Base-by-base conservation (phyloP, 2,888 invertebrate genomes). In the Hofmannophila pseudospretella region DNA sequence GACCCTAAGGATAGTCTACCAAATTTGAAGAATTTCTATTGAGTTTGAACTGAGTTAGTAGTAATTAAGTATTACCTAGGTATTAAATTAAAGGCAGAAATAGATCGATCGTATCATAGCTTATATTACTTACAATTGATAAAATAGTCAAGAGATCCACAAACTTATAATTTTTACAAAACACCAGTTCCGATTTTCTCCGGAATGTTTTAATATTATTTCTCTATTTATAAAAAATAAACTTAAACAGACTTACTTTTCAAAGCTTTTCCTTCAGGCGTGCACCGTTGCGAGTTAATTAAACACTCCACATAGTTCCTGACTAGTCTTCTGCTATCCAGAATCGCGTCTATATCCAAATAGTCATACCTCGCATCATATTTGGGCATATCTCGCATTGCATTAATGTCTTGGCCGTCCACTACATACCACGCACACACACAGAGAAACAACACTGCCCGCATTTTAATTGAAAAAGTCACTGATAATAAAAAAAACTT, bases 241-340 rank as follows among this genome's bases (percentile, higher is more conserved):
- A 16, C 2, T 26, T 14, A 2, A 28, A 12, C 3, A 14, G 7
- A 92, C 93, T 92, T 73, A 93, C 93, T 87, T 88, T 90, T 93
- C 38, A 93, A 75, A 42, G 90, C 91, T 53, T 89, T 88, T 47
- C 92, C 93, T 77, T 93, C 93, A 1, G 93, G 92, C 25, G 93
- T 89, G 67, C 93, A 93, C 33, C 92, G 89, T 50, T 90, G 91
- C 45, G 88, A 82, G 47, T 88, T 89, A 41, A 93, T 79, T 34
- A 94, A 73, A 66, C 94, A 94, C 39, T 90, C 90, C 51, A 92
- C 90, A 74, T 94, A 93, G 59, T 92, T 90, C 45, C 88, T 90
- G 33, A 94, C 89, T 49, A 94, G 75, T 55, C 93, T 85, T 51
- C 91, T 90, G 65, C 90, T 93, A 32, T 88, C 88, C 54, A 94